A percentile compares a stretch with the other conserved stretches of the same genome.
Conservation (phyloP, 2,888 invertebrate genomes). For the Euplexia lucipara region DNA sequence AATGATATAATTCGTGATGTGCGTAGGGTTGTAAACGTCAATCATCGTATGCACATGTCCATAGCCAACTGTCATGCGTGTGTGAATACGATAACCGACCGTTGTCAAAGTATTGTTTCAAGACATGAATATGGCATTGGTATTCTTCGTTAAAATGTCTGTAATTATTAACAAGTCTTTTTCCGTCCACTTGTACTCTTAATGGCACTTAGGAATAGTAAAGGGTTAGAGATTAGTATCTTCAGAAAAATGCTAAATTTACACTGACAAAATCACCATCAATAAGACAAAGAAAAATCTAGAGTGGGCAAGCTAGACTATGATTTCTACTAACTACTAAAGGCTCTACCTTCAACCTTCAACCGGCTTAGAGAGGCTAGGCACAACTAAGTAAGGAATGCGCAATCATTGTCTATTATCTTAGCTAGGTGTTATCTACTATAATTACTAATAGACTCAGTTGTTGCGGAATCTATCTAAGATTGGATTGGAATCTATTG, state of each 20-base stretch:
- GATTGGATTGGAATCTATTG: slow-evolving; percentile 29
- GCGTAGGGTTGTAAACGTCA: slow-evolving; percentile 61
- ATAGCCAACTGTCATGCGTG: slow-evolving; percentile 71
- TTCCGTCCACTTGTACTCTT: slow-evolving; percentile 2
- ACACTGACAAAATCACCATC: neutral
- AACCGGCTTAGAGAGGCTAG: slow-evolving; percentile 73
- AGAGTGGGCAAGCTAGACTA: neutral
- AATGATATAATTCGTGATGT: slow-evolving; percentile 25
- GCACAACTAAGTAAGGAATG: slow-evolving; percentile 74
- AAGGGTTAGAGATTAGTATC: neutral
- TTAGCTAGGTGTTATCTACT: slow-evolving; percentile 59
- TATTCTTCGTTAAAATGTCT: slow-evolving; percentile 29
- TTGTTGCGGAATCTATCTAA: slow-evolving; percentile 49
- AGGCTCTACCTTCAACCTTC: slow-evolving; percentile 74
- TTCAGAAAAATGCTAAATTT: neutral
- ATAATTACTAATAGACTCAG: slow-evolving; percentile 56
- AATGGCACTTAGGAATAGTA: neutral
- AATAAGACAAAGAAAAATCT: slow-evolving; percentile 12
- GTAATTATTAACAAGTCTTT: slow-evolving; percentile 26
- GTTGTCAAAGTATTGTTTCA: slow-evolving; percentile 51
- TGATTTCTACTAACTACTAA: slow-evolving; percentile 42
- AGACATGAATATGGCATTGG: slow-evolving; percentile 31
- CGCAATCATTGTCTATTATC: slow-evolving; percentile 74
- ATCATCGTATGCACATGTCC: slow-evolving; percentile 73
- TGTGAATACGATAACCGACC: slow-evolving; percentile 42